phyloP scores from a whole-genome alignment of 1,140 invertebrate genomes.

The Hyposmocoma kahamanoa region DNA sequence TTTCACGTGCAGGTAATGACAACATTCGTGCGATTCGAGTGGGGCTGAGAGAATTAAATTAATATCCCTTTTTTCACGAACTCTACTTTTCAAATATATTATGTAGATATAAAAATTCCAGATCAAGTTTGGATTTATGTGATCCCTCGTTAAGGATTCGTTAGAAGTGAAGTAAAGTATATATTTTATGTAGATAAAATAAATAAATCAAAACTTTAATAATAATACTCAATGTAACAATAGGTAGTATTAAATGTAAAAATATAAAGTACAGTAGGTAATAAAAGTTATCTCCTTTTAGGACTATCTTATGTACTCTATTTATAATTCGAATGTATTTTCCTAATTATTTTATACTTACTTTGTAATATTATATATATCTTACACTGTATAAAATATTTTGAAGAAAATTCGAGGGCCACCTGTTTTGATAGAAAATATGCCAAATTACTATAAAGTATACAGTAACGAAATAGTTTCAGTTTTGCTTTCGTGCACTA shows the following conservation, averaged over 20 bases:
- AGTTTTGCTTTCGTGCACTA: too few relatives aligned
- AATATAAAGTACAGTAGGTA: conserved; percentile 48
- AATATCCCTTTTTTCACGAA: too few relatives aligned
- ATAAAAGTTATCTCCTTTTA: conserved; percentile 39
- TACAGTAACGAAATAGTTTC: too few relatives aligned
- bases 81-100: too few relatives aligned
- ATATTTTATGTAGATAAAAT: too few relatives aligned
- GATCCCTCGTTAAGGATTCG: too few relatives aligned
- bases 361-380: conserved; percentile 18
- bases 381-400: conserved; percentile 25
- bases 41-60: too few relatives aligned
- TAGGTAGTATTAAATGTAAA: conserved; percentile 58
- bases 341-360: conserved; percentile 36
- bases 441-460: conserved; percentile 35
- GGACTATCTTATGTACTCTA: conserved; percentile 39
- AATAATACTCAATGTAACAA: conserved; percentile 49
- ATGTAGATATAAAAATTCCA: too few relatives aligned
- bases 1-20: too few relatives aligned
- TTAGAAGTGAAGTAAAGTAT: too few relatives aligned
- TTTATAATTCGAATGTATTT: conserved; percentile 35
- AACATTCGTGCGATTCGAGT: too few relatives aligned
- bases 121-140: too few relatives aligned
- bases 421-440: conserved; percentile 33
- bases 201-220: conserved; percentile 41
- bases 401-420: conserved; percentile 28